A percentile compares a stretch with the other conserved stretches of the same genome.
Evolutionary conservation across 2,113 vertebrate species (phyloP).

Genomic region (Microtus ochrogaster): DNA sequence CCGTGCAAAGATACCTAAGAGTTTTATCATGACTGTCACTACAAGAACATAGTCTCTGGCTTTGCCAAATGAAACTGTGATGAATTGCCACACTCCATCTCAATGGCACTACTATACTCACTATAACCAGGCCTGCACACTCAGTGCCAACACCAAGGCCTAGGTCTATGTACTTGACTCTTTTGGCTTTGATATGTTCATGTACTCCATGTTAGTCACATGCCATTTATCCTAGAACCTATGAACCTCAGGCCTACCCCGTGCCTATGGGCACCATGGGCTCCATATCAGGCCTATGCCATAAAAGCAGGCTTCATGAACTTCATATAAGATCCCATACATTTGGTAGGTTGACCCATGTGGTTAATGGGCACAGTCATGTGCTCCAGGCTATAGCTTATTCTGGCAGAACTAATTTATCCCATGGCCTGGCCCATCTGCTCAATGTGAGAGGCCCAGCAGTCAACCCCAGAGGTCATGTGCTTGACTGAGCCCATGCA

Average conservation of each 20-base stretch:
- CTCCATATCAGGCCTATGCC: neutral
- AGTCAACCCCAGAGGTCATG: neutral
- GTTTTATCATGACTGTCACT: conserved; percentile 96
- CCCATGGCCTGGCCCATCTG: too few species aligned
- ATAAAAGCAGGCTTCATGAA: neutral
- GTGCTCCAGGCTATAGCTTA: neutral
- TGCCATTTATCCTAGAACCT: neutral
- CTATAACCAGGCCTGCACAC: neutral
- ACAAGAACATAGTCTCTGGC: neutral
- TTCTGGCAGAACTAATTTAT: too few species aligned
- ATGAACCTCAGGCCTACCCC: neutral
- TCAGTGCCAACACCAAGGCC: neutral
- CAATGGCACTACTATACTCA: neutral
- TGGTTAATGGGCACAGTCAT: too few species aligned
- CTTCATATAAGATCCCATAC: neutral
- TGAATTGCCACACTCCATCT: neutral
- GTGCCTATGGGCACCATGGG: neutral
- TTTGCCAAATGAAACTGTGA: neutral
- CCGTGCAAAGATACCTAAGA: conserved; percentile 97
- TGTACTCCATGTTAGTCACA: neutral
- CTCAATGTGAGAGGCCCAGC: neutral
- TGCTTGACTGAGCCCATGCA: neutral
- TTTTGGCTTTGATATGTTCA: neutral
- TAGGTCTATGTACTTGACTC: neutral
- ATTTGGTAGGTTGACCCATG: neutral